These are phyloP conservation scores for Aphaenogaster rudis DNA, from an alignment of 1,140 invertebrate species.

Conservation along the genomic window DNA sequence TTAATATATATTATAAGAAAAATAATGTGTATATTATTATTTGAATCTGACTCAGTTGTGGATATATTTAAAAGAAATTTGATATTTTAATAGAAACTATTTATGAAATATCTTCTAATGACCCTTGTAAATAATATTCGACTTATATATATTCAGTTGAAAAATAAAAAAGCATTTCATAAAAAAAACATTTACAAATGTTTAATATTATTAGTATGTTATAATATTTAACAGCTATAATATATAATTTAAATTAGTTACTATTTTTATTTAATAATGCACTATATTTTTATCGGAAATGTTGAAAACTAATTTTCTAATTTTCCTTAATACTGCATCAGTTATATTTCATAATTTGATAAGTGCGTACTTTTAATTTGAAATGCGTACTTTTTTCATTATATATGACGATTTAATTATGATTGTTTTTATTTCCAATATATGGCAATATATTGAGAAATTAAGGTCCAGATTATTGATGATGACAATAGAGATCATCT, in stretches of 20 bases:
- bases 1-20: background rate
- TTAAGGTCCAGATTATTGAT: background rate
- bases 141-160: background rate
- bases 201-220: background rate
- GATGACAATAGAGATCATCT: background rate
- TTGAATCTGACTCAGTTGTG: background rate
- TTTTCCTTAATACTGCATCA: background rate
- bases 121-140: background rate
- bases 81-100: conserved; percentile 7
- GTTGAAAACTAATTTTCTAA: background rate
- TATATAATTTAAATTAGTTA: background rate
- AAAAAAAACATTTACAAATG: background rate
- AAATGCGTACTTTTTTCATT: background rate
- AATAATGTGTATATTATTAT: conserved; percentile 3
- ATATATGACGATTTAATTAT: background rate
- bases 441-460: background rate
- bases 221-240: background rate
- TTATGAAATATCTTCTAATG: background rate
- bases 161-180: background rate
- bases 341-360: background rate
- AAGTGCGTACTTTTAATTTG: background rate
- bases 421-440: background rate
- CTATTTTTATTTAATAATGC: background rate
- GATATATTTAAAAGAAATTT: background rate
- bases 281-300: background rate